Percentiles rank a stretch among this genome's conserved stretches.
Conservation (phyloP, 2,113 vertebrate genomes). For the Anolis carolinensis region DNA sequence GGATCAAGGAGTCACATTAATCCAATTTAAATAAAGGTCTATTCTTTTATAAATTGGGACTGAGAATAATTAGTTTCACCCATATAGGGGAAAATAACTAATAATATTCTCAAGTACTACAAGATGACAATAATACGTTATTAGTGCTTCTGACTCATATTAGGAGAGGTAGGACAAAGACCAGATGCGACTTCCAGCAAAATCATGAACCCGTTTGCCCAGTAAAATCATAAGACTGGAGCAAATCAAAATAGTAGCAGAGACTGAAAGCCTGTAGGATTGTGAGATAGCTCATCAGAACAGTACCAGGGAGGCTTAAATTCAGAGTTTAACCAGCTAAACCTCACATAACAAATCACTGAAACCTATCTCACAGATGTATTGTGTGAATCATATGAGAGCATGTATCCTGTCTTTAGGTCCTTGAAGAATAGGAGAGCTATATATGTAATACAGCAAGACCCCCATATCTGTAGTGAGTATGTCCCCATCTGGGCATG, state of each 20-base stretch:
- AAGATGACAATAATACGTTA: background rate
- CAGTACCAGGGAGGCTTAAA: background rate
- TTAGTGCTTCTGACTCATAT: slow-evolving; percentile 2
- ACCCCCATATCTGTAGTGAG: no score
- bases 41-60: background rate
- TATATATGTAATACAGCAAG: background rate
- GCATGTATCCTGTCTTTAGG: background rate
- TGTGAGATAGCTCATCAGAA: background rate
- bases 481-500: no score
- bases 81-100: background rate
- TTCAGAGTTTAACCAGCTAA: background rate
- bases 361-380: background rate
- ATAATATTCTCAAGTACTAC: background rate
- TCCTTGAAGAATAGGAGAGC: background rate
- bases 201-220: no score
- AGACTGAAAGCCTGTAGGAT: background rate
- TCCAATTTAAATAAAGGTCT: background rate
- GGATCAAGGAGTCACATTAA: background rate
- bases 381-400: background rate
- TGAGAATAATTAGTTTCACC: background rate
- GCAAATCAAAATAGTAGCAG: background rate
- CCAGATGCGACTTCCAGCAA: no score
- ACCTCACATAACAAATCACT: background rate
- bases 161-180: no score
- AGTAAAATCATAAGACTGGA: background rate